Conservation (phyloP, 2,113 vertebrate species). For the Spea multiplicata region DNA sequence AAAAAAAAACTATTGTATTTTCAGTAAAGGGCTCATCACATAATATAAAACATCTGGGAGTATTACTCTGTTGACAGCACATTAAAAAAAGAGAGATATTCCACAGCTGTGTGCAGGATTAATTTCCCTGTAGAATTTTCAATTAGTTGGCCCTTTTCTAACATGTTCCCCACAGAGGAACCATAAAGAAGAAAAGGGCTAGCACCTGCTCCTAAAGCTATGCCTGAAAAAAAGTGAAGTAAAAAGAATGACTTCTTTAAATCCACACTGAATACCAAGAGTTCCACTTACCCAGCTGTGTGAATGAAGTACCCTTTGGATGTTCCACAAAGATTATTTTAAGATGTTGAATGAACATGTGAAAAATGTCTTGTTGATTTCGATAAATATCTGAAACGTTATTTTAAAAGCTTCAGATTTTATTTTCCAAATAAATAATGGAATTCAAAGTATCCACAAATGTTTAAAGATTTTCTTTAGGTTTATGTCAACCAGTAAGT, state of each 20-base stretch:
- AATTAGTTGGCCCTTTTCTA: conserved; percentile 64
- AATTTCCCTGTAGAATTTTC: conserved; percentile 65
- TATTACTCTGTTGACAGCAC: conserved; percentile 65
- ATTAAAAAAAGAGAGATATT: conserved; percentile 67
- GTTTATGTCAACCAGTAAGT: too few relatives aligned
- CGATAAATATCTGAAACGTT: neutral
- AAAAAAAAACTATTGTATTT: neutral
- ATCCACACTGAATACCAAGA: conserved; percentile 52
- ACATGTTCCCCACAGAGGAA: conserved; percentile 58
- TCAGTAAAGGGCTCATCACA: conserved; percentile 66
- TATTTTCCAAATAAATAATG: neutral
- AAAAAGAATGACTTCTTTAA: conserved; percentile 59
- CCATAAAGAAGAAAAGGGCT: conserved; percentile 62
- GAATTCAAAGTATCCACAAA: too few relatives aligned
- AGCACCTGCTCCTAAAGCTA: conserved; percentile 75
- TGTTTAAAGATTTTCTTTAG: too few relatives aligned
- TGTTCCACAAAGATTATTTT: conserved; percentile 62
- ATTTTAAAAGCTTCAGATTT: neutral
- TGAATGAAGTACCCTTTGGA: conserved; percentile 61
- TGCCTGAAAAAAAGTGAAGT: conserved; percentile 49
- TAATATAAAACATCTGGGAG: conserved; percentile 79
- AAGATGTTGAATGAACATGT: conserved; percentile 47
- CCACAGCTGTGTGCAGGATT: conserved; percentile 77
- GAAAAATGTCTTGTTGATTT: neutral
- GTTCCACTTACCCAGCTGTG: conserved; percentile 60